A percentile compares a stretch with the other conserved stretches of the same genome.
Conservation (phyloP, 2,888 invertebrate genomes). For the Masnerella sp. region DNA sequence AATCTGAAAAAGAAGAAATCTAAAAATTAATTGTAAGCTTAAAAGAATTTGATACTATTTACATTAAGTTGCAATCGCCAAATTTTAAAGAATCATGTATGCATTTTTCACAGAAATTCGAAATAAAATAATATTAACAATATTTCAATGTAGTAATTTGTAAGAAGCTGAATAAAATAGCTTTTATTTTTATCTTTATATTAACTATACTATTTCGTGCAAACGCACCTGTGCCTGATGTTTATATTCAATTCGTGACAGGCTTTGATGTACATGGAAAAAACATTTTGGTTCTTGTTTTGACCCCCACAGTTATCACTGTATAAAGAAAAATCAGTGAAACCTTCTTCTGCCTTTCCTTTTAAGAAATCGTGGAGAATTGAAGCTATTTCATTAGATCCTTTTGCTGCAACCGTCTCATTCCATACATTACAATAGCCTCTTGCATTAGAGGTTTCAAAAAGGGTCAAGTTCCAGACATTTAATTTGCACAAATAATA, state of each 20-base stretch:
- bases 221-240: conserved; percentile 8
- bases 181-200: not conserved
- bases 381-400: conserved; percentile 6
- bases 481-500: not conserved
- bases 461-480: conserved; percentile 2
- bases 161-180: not conserved
- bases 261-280: conserved; percentile 10
- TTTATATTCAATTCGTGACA: not conserved
- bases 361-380: not conserved
- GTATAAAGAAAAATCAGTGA: conserved; percentile 1
- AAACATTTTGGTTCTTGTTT: conserved; percentile 13
- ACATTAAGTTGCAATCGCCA: too few relatives aligned
- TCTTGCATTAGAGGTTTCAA: not conserved
- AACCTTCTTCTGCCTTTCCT: not conserved
- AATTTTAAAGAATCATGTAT: too few relatives aligned
- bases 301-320: conserved; percentile 28
- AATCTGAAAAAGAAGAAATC: too few relatives aligned
- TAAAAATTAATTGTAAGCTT: not conserved
- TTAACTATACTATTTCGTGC: not conserved
- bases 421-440: conserved; percentile 7
- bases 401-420: conserved; percentile 2
- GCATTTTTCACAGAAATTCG: too few relatives aligned
- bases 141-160: not conserved
- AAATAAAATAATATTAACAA: not conserved
- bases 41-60: too few relatives aligned